Conservation (phyloP, 2,888 invertebrate genomes). For the Caenorhabditis afra region DNA sequence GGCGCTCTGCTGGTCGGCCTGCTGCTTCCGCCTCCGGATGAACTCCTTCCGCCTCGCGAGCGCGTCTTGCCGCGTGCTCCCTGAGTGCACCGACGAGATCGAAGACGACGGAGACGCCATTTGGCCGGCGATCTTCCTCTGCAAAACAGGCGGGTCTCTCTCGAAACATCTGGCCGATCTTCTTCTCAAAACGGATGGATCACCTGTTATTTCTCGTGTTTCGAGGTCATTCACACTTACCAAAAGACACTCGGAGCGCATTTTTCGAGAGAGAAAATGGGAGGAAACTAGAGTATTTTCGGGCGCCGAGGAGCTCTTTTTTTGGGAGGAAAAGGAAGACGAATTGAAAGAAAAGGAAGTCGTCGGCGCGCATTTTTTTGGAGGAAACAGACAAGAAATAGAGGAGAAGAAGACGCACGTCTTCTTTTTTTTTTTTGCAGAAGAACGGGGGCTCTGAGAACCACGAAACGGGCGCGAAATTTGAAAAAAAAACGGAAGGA, state of each 20-base stretch:
- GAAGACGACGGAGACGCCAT: slow-evolving; percentile 73
- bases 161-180: slow-evolving; percentile 1
- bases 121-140: slow-evolving; percentile 75
- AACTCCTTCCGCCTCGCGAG: slow-evolving; percentile 91
- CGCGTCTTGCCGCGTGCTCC: slow-evolving; percentile 85
- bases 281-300: slow-evolving; percentile 14
- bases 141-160: slow-evolving; percentile 34
- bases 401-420: slow-evolving; percentile 9
- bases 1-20: slow-evolving; percentile 88
- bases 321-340: background rate
- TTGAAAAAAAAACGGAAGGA: background rate
- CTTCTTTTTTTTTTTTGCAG: too few relatives aligned
- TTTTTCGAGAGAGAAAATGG: background rate
- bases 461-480: background rate
- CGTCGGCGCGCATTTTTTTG: slow-evolving; percentile 18
- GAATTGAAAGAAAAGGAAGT: slow-evolving; percentile 25
- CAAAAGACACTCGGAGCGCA: slow-evolving; percentile 28
- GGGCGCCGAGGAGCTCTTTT: background rate
- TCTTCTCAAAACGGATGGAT: background rate
- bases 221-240: slow-evolving; percentile 31
- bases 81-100: slow-evolving; percentile 71
- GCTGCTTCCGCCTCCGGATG: slow-evolving; percentile 87
- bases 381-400: slow-evolving; percentile 25
- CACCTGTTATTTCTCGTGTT: slow-evolving; percentile 14
- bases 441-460: too few relatives aligned